Percentiles rank a stretch among this genome's conserved stretches.
Conservation (phyloP, 2,113 vertebrate genomes). For the Abramis brama region DNA sequence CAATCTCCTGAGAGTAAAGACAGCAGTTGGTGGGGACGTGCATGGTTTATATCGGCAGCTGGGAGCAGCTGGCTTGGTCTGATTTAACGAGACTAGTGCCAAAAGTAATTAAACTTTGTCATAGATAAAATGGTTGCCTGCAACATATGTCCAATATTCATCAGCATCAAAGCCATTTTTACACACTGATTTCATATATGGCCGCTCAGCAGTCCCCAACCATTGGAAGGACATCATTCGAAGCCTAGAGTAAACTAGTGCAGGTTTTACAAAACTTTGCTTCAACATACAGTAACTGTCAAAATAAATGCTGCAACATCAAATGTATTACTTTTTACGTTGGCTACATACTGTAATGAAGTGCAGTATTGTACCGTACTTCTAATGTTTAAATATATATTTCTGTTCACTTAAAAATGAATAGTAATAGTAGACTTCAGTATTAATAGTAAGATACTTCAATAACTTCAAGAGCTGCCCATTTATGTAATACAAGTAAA, state of each 20-base stretch:
- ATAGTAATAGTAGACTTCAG: neutral
- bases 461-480: neutral
- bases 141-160: conserved; percentile 41
- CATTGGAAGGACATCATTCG: neutral
- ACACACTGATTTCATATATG: neutral
- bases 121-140: conserved; percentile 36
- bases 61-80: conserved; percentile 36
- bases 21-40: conserved; percentile 35
- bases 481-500: neutral
- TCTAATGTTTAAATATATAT: neutral
- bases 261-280: neutral
- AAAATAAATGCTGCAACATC: neutral
- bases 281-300: neutral
- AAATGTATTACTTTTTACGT: neutral
- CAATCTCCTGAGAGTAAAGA: conserved; percentile 3
- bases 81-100: conserved; percentile 32
- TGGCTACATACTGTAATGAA: neutral
- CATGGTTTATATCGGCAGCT: neutral
- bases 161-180: conserved; percentile 26
- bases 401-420: neutral
- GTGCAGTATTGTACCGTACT: neutral
- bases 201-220: neutral
- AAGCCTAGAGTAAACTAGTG: neutral
- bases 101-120: conserved; percentile 46
- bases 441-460: neutral